phyloP scores from a whole-genome alignment of 2,888 invertebrate genomes.

The Rosalia funebris region DNA sequence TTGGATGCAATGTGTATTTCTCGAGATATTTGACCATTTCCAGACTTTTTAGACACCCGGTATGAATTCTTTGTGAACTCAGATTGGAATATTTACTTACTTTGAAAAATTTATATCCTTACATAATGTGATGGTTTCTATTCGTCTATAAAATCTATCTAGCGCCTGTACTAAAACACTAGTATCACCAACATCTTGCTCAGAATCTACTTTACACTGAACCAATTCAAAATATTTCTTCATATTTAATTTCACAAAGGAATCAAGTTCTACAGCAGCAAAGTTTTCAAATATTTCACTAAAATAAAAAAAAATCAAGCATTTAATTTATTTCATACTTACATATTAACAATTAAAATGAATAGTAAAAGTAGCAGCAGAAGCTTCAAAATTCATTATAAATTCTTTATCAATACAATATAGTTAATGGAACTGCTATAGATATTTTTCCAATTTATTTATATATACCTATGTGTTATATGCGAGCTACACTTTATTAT shows the following conservation, averaged over 20 bases:
- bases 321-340: too few species aligned
- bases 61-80: too few species aligned
- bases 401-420: too few species aligned
- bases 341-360: too few species aligned
- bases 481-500: too few species aligned
- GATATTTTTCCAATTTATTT: not conserved
- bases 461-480: not conserved
- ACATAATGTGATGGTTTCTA: constrained; percentile 88
- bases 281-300: constrained; percentile 76
- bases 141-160: constrained; percentile 88
- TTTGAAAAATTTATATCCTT: constrained; percentile 84
- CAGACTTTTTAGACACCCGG: too few species aligned
- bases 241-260: constrained; percentile 86
- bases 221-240: constrained; percentile 85
- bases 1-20: too few species aligned
- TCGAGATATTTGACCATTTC: too few species aligned
- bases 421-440: not conserved
- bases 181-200: constrained; percentile 79
- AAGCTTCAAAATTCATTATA: too few species aligned
- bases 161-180: constrained; percentile 87
- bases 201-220: constrained; percentile 79
- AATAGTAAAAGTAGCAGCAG: too few species aligned
- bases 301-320: constrained; percentile 44
- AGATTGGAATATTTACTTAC: too few species aligned
- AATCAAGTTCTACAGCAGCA: constrained; percentile 76